Percentiles rank a stretch among this genome's conserved stretches.
Evolutionary conservation across 1,140 invertebrate genomes (phyloP).

Genomic region (Drosophila kikkawai): DNA sequence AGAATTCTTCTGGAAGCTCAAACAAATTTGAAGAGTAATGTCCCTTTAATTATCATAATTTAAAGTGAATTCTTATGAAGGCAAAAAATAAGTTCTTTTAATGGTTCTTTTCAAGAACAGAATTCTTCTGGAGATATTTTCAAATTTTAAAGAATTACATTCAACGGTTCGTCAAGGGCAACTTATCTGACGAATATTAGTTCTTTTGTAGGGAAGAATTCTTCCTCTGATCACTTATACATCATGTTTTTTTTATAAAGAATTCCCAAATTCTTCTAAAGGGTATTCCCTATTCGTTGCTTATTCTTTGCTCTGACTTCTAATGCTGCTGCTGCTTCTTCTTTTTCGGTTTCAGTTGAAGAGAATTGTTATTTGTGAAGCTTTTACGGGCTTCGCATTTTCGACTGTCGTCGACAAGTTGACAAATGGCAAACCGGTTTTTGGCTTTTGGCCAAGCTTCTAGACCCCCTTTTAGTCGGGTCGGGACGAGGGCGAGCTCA

Average conservation of each 20-base stretch:
- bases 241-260: neutral
- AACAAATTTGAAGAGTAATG: neutral
- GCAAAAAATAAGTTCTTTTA: too few species aligned
- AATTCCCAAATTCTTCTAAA: neutral
- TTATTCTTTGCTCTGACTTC: neutral
- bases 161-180: neutral
- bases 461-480: constrained; percentile 17
- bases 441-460: constrained; percentile 61
- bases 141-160: neutral
- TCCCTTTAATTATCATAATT: too few species aligned
- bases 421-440: constrained; percentile 80
- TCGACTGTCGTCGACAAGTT: constrained; percentile 60
- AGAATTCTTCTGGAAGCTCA: neutral
- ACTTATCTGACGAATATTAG: neutral
- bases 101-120: neutral
- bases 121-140: neutral
- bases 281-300: neutral
- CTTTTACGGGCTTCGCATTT: constrained; percentile 61
- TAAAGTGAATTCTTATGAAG: neutral
- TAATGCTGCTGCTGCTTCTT: constrained; percentile 13
- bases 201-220: neutral
- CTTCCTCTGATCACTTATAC: neutral
- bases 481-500: neutral
- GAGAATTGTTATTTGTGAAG: constrained; percentile 70
- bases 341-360: constrained; percentile 13